Conservation (phyloP, 2,797 vertebrate genomes). For the Danio jaintianensis region DNA sequence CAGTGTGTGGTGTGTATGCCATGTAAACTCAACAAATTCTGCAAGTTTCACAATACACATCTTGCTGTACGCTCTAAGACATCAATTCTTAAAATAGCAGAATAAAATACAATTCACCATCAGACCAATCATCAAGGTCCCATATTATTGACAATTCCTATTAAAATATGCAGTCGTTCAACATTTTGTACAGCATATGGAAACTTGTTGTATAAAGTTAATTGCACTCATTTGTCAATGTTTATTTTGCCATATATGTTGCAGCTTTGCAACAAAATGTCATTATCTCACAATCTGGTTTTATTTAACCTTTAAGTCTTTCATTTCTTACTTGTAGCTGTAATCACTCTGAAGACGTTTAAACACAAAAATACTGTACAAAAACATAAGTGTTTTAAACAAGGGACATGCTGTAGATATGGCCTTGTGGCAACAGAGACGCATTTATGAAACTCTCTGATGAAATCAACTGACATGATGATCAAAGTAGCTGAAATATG, state of each 20-base stretch:
- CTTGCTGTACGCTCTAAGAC: not conserved
- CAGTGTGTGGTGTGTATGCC: slow-evolving; percentile 9
- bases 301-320: not conserved
- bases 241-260: not conserved
- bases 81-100: too few species aligned
- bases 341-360: slow-evolving; percentile 23
- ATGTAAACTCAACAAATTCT: slow-evolving; percentile 5
- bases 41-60: slow-evolving; percentile 15
- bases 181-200: not conserved
- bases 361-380: slow-evolving; percentile 39
- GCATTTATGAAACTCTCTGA: slow-evolving; percentile 34
- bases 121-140: too few species aligned
- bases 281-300: not conserved
- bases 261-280: not conserved
- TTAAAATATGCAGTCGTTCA: too few species aligned
- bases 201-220: not conserved
- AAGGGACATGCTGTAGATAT: slow-evolving; percentile 39
- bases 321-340: not conserved
- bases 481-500: slow-evolving; percentile 62
- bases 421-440: slow-evolving; percentile 27
- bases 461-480: slow-evolving; percentile 54
- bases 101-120: too few species aligned
- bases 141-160: too few species aligned
- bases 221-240: not conserved
- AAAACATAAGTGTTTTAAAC: not conserved